Conservation (phyloP, 2,113 vertebrate genomes). For the Tenrec ecaudatus region DNA sequence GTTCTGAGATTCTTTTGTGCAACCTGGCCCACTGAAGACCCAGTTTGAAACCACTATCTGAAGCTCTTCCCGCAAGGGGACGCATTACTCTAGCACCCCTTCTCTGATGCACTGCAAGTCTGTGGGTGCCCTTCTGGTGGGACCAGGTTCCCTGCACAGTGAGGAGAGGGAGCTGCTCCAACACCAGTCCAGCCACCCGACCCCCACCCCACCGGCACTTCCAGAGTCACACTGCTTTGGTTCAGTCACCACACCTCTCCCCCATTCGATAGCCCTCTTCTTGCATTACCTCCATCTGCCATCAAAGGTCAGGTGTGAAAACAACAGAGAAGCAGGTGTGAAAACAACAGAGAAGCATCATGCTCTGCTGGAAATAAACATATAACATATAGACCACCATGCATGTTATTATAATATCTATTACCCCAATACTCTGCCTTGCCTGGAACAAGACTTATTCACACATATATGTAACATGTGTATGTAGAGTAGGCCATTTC, state of each 20-base stretch:
- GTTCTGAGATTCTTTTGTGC: background rate
- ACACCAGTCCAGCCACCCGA: background rate
- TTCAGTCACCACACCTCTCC: background rate
- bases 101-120: too few species aligned
- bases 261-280: background rate
- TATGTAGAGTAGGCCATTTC: rapidly evolving
- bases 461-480: background rate
- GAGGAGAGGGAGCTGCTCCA: background rate
- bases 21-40: background rate
- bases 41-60: background rate
- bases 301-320: background rate
- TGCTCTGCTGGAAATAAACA: background rate
- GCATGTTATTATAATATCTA: background rate
- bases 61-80: too few species aligned
- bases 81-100: too few species aligned
- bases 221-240: background rate
- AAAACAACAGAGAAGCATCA: background rate
- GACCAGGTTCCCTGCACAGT: background rate
- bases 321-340: background rate
- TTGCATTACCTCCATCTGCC: background rate
- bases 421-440: background rate
- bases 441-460: background rate
- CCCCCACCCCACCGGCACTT: background rate
- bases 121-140: background rate
- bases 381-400: too few species aligned